Conservation (phyloP, 2,888 invertebrate species). For the Nebria brevicollis region DNA sequence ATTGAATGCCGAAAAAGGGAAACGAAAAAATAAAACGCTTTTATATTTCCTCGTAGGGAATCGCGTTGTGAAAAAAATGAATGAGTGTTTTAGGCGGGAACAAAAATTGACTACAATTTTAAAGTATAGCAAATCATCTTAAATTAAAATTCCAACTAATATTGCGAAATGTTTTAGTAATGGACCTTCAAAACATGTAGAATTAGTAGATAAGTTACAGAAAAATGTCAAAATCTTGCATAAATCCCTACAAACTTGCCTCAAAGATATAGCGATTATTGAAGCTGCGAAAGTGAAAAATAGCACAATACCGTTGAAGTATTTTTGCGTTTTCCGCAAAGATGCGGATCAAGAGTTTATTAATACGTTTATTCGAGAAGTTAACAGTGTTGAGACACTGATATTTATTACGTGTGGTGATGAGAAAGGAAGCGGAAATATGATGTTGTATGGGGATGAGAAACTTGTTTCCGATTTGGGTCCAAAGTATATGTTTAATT, state of each 20-base stretch:
- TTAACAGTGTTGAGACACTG: conserved; percentile 69
- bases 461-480: conserved; percentile 68
- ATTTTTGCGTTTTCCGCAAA: conserved; percentile 71
- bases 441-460: conserved; percentile 68
- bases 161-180: conserved; percentile 66
- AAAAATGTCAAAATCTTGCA: conserved; percentile 72
- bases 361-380: conserved; percentile 72
- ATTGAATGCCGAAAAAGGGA: conserved; percentile 77
- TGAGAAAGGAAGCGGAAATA: conserved; percentile 69
- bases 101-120: conserved; percentile 73
- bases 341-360: conserved; percentile 85
- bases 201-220: conserved; percentile 79
- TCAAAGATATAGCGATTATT: conserved; percentile 76
- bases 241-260: conserved; percentile 72
- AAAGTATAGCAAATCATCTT: conserved; percentile 68
- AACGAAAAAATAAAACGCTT: conserved; percentile 72
- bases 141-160: conserved; percentile 1
- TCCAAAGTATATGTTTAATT: conserved; percentile 65
- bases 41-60: conserved; percentile 79
- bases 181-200: conserved; percentile 75
- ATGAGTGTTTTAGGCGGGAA: conserved; percentile 73
- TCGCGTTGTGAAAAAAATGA: conserved; percentile 72
- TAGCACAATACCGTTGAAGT: conserved; percentile 65
- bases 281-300: conserved; percentile 72
- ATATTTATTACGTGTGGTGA: conserved; percentile 79